These are phyloP conservation scores for Agrotis ipsilon DNA, from an alignment of 2,888 invertebrate species.

Conservation along the genomic window DNA sequence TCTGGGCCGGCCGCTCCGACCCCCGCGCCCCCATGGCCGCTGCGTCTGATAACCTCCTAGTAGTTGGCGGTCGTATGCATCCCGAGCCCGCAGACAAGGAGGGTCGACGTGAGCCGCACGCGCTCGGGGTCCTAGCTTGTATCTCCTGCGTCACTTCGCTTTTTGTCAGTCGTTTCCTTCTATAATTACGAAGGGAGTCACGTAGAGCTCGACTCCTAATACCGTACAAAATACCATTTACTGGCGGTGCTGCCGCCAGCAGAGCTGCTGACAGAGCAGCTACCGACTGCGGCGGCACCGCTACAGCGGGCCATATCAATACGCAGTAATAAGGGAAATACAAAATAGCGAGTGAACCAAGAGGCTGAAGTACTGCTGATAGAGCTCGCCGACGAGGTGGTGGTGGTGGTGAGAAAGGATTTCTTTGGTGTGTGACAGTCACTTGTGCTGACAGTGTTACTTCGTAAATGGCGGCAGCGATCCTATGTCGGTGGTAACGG, in stretches of 20 bases:
- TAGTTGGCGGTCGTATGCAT: slow-evolving; percentile 85
- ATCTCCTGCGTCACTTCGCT: slow-evolving; percentile 95
- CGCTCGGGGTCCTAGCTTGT: slow-evolving; percentile 95
- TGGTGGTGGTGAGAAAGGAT: slow-evolving; percentile 94
- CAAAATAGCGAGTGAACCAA: slow-evolving; percentile 93
- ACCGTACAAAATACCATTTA: slow-evolving; percentile 95
- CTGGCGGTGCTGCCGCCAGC: slow-evolving; percentile 93
- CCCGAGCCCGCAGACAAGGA: slow-evolving; percentile 92
- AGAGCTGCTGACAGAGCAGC: slow-evolving; percentile 92
- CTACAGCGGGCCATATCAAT: slow-evolving; percentile 92
- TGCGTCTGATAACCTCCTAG: slow-evolving; percentile 85
- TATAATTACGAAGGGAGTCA: slow-evolving; percentile 94
- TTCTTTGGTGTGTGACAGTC: slow-evolving; percentile 95
- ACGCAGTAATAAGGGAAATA: slow-evolving; percentile 94
- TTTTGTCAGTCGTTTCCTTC: slow-evolving; percentile 95
- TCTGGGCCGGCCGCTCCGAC: slow-evolving; percentile 88
- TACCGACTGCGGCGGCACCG: slow-evolving; percentile 82
- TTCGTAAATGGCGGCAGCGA: slow-evolving; percentile 96
- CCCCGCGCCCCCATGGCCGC: slow-evolving; percentile 86
- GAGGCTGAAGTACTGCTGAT: slow-evolving; percentile 93
- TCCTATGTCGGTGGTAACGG: slow-evolving; percentile 95
- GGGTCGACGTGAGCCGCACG: slow-evolving; percentile 94
- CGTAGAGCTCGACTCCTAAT: slow-evolving; percentile 93
- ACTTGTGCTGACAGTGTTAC: slow-evolving; percentile 96
- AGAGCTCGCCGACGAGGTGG: slow-evolving; percentile 92